A percentile compares a stretch with the other conserved stretches of the same genome.
These are phyloP conservation scores for Pseudomugil gertrudae DNA, from an alignment of 2,797 vertebrate species.

Conservation along the genomic window DNA sequence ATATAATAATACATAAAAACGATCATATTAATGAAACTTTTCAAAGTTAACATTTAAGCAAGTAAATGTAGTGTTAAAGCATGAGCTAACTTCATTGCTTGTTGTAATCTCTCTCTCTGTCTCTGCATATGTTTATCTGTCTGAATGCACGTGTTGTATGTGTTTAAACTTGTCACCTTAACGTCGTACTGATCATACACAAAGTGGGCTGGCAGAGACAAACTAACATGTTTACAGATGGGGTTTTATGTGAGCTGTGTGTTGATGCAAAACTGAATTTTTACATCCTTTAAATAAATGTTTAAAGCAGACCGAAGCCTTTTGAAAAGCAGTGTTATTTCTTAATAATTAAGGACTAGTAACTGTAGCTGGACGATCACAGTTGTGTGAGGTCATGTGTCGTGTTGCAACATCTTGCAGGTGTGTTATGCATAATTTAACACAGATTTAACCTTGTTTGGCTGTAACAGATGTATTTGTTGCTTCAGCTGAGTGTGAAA, in stretches of 20 bases:
- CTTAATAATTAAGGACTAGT: conserved; percentile 70
- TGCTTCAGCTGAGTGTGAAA: not conserved
- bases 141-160: not conserved
- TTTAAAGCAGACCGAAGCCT: conserved; percentile 25
- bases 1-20: no score
- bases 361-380: conserved; percentile 45
- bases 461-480: conserved; percentile 8
- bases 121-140: not conserved
- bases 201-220: not conserved
- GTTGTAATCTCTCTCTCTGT: not conserved
- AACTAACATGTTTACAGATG: not conserved
- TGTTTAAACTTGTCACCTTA: conserved; percentile 17
- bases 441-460: conserved; percentile 42
- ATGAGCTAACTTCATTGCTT: no score
- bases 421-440: conserved; percentile 60
- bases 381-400: conserved; percentile 54
- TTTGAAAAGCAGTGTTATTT: conserved; percentile 21
- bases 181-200: conserved; percentile 1
- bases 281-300: conserved; percentile 25
- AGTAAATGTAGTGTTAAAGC: no score
- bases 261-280: conserved; percentile 6
- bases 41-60: no score
- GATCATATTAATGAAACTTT: no score
- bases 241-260: not conserved
- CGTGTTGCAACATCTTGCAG: conserved; percentile 49